Conservation (phyloP, 1,140 invertebrate genomes). For the Papilio aristodemus region DNA sequence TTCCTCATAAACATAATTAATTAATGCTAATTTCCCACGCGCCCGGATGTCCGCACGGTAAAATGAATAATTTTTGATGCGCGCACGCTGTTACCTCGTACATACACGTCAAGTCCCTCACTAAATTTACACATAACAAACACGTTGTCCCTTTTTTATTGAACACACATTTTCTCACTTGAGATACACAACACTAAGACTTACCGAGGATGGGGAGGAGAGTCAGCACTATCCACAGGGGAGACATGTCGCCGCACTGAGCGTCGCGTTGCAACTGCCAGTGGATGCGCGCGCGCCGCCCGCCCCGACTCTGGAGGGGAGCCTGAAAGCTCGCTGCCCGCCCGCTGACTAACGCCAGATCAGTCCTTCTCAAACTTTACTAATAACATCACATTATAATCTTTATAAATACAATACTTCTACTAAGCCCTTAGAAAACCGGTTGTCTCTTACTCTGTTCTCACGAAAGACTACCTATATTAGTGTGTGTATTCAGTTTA, state of each 20-base stretch:
- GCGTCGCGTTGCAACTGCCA: constrained; percentile 64
- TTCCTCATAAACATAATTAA: constrained; percentile 42
- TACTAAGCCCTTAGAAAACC: no score
- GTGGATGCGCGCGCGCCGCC: constrained; percentile 53
- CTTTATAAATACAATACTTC: no score
- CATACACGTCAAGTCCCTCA: constrained; percentile 25
- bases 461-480: no score
- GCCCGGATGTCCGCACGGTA: constrained; percentile 53
- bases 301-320: constrained; percentile 48
- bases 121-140: constrained; percentile 45
- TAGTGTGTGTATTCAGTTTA: no score
- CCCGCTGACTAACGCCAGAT: constrained; percentile 40
- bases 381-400: not conserved
- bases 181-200: constrained; percentile 44
- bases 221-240: constrained; percentile 70
- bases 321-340: constrained; percentile 64
- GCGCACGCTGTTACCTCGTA: constrained; percentile 39
- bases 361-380: constrained; percentile 4
- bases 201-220: constrained; percentile 76
- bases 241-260: constrained; percentile 72
- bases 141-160: not conserved
- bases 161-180: constrained; percentile 41
- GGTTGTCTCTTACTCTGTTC: no score
- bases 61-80: constrained; percentile 41
- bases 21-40: constrained; percentile 48